Percentiles rank a stretch among this genome's conserved stretches.
These are phyloP conservation scores for Hipposideros larvatus DNA, from an alignment of 2,797 vertebrate genomes.

Conservation along the genomic window DNA sequence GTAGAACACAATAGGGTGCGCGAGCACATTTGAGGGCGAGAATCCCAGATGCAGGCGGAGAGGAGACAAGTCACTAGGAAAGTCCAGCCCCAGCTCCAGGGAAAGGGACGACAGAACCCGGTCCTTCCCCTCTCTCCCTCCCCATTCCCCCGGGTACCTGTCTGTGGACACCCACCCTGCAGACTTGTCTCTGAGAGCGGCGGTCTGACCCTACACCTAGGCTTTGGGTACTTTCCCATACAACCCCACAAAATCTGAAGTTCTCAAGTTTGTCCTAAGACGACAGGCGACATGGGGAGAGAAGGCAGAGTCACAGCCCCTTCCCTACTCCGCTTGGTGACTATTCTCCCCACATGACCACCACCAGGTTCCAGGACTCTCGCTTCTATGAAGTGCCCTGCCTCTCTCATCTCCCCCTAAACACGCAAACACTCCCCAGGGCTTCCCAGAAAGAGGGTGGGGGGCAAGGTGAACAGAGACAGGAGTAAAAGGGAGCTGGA, in stretches of 20 bases:
- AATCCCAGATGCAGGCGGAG: not conserved
- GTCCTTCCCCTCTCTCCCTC: fast-evolving
- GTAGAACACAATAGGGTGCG: not conserved
- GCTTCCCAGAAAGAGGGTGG: not conserved
- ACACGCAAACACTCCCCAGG: not conserved
- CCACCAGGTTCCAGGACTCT: not conserved
- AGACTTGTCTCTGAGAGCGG: not conserved
- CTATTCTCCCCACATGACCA: not conserved
- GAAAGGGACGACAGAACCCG: not conserved
- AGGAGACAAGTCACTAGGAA: not conserved
- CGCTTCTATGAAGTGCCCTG: not conserved
- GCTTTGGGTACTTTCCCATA: not conserved
- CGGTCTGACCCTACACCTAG: not conserved
- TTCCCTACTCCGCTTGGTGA: not conserved
- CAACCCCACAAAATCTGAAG: not conserved
- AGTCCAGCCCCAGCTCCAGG: not conserved
- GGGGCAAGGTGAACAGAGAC: not conserved
- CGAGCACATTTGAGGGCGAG: not conserved
- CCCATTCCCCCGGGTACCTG: not conserved
- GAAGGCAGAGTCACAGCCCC: not conserved
- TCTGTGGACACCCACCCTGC: not conserved
- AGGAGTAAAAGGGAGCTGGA: not conserved
- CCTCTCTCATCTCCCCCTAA: not conserved
- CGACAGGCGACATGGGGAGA: not conserved
- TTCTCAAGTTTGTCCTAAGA: not conserved